Evolutionary conservation across 2,888 invertebrate genomes (phyloP), one percentile per base, ranked within the genome.

Genomic region (Spodoptera picta): DNA sequence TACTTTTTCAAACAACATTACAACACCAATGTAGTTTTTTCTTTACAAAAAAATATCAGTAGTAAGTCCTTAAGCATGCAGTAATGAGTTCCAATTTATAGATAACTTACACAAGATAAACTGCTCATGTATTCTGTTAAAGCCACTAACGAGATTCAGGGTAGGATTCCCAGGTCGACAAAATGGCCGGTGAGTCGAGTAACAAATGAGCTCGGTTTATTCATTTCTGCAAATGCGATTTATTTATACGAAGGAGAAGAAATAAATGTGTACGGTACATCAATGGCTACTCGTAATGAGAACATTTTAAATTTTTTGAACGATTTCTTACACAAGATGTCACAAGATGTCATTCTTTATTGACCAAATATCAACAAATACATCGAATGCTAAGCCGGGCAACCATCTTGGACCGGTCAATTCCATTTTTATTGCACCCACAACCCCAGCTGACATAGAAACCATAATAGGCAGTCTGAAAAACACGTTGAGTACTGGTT

Each of bases 131-230:
- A 67, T 67, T 51, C n/a, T 45, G 60, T 67, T 53, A 24, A 53
- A 73, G n/a, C 73, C 73, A 51, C 68, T 69, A 69, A 73, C 56
- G 68, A 73, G 51, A 52, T 53, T 60, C 43, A 24, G 41, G 52
- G 68, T 53, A 53, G 48, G n/a, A 72, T 51, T 73, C 60, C 73
- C 73, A 59, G 73, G 54, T 48, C 42, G 24, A 9, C 44, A 51
- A 69, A 69, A 43, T 19, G 44, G 73, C 51, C 44, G 60, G 67
- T 54, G 66, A 72, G 66, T 36, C 46, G 58, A 31, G 60, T 66
- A 59, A 72, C 42, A 60, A 69, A 69, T 66, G 69, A 72, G 67
- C 46, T 54, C 51, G 54, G 54, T 66, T 66, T 72, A 72, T 69
- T 69, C 50, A 66, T 72, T 10, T 42, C 72, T 57, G 53, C 1